phyloP scores from a whole-genome alignment of 1,140 invertebrate species.

The Ylistrum balloti region DNA sequence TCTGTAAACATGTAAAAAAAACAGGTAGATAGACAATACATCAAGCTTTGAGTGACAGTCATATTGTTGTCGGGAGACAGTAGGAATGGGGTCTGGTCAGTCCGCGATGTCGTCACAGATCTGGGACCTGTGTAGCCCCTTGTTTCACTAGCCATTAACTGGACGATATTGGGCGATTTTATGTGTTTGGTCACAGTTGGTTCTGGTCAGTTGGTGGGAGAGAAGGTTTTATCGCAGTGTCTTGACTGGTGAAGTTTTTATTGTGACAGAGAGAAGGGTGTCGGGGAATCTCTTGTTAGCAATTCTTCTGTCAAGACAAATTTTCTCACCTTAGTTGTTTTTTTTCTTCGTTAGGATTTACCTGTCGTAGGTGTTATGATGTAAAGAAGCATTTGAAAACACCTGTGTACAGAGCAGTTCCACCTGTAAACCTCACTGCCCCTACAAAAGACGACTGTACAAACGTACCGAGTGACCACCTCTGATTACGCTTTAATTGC shows the following conservation, averaged over 20 bases:
- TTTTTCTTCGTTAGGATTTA: neutral
- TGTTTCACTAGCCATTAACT: neutral
- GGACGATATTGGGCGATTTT: neutral
- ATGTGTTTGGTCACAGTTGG: neutral
- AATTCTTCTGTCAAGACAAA: neutral
- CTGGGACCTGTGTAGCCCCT: neutral
- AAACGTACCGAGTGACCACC: neutral
- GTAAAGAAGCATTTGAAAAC: slow-evolving; percentile 13
- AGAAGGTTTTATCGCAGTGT: neutral
- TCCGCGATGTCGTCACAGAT: neutral
- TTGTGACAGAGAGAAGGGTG: neutral
- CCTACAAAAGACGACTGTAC: neutral
- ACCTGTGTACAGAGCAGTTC: neutral
- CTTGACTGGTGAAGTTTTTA: neutral
- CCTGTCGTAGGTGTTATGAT: slow-evolving; percentile 1
- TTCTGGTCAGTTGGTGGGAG: neutral
- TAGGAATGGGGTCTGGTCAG: neutral
- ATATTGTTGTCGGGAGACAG: neutral
- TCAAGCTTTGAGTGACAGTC: neutral
- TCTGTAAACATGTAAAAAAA: neutral
- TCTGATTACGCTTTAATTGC: neutral
- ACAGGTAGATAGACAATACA: neutral
- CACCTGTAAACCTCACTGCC: neutral
- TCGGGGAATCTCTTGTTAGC: neutral
- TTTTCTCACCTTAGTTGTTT: neutral